phyloP scores from a whole-genome alignment of 2,797 vertebrate genomes.

The Phalloptychus januarius region DNA sequence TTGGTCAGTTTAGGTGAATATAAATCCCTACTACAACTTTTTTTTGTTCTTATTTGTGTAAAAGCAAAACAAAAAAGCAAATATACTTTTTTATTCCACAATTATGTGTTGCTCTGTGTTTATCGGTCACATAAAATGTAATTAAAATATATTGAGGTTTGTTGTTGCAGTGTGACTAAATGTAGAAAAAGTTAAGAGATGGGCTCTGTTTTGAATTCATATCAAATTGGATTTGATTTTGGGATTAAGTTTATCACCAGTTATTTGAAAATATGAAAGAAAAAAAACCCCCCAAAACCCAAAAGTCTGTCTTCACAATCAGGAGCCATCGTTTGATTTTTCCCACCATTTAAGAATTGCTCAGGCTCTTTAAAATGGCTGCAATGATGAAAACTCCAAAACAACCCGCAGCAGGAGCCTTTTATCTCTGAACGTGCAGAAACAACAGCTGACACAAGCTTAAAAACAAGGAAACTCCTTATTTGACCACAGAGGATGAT shows the following conservation, averaged over 20 bases:
- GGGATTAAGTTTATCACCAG: background rate
- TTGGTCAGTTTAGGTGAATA: background rate
- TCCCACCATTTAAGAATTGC: background rate
- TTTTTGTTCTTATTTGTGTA: background rate
- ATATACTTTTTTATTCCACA: background rate
- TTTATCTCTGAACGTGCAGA: conserved; percentile 25
- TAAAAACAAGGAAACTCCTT: conserved; percentile 14
- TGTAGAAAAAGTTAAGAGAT: background rate
- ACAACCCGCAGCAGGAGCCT: conserved; percentile 6
- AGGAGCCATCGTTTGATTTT: background rate
- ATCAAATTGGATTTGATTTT: background rate
- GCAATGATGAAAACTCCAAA: background rate
- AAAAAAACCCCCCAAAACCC: background rate
- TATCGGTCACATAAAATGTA: background rate
- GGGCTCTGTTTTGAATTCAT: no score
- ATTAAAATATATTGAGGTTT: background rate
- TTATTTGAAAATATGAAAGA: background rate
- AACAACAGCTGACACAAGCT: conserved; percentile 23
- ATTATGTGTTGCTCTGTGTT: background rate
- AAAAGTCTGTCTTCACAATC: background rate
- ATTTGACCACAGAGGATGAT: conserved; percentile 29
- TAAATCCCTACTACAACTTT: background rate
- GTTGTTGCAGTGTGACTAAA: background rate
- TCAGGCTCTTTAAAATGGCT: background rate
- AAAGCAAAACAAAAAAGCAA: background rate